Evolutionary conservation across 2,888 invertebrate species (phyloP).

Genomic region (Ophioninae sp.): DNA sequence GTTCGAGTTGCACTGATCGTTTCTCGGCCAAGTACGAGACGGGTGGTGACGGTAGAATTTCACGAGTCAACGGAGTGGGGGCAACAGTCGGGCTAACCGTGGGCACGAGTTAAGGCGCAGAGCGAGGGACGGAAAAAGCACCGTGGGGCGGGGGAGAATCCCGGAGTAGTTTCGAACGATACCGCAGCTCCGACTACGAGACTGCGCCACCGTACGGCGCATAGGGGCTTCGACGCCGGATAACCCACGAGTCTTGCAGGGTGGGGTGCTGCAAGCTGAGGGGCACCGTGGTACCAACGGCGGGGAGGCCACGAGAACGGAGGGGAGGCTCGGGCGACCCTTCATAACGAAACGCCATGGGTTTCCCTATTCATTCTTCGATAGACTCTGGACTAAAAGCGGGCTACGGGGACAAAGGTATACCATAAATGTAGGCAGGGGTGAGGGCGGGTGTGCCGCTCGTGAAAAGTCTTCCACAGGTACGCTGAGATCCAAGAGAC

Average conservation of each 20-base stretch:
- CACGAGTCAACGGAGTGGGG: constrained; percentile 50
- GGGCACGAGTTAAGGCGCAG: constrained; percentile 28
- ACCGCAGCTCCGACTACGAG: constrained; percentile 53
- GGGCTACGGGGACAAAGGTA: constrained; percentile 60
- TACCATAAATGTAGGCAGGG: constrained; percentile 27
- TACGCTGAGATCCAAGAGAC: constrained; percentile 25
- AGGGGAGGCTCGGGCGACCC: constrained; percentile 29
- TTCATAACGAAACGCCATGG: constrained; percentile 61
- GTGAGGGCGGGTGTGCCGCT: constrained; percentile 29
- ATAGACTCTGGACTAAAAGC: constrained; percentile 46
- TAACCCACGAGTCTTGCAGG: neutral
- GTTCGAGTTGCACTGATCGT: constrained; percentile 67
- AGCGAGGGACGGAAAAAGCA: neutral
- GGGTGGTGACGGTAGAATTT: constrained; percentile 66
- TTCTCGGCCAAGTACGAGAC: constrained; percentile 59
- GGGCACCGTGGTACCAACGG: neutral
- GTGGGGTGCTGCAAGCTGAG: neutral
- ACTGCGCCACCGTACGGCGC: constrained; percentile 67
- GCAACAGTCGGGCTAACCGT: constrained; percentile 14
- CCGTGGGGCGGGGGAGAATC: constrained; percentile 26
- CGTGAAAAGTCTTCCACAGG: constrained; percentile 42
- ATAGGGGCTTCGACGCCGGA: neutral
- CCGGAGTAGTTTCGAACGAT: constrained; percentile 45
- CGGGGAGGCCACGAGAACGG: constrained; percentile 11
- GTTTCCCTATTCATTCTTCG: constrained; percentile 62